Evolutionary conservation across 2,888 invertebrate genomes (phyloP).

Genomic region (Rhagium mordax): DNA sequence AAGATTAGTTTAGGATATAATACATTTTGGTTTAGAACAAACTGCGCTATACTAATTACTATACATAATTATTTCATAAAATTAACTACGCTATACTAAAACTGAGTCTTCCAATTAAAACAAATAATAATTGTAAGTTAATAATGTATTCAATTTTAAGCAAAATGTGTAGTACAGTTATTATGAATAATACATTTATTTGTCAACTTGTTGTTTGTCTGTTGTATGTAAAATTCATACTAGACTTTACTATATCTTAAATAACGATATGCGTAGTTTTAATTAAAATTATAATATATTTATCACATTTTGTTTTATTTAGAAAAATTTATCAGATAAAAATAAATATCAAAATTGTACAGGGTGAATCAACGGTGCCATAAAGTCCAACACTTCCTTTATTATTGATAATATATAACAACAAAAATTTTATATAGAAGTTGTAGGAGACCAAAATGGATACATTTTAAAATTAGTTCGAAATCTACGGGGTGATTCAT

Average conservation of each 20-base stretch:
- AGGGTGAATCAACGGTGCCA: too few species aligned
- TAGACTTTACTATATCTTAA: slow-evolving; percentile 66
- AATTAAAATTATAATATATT: slow-evolving; percentile 61
- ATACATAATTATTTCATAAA: slow-evolving; percentile 52
- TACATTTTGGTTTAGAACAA: slow-evolving; percentile 41
- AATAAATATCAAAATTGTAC: too few species aligned
- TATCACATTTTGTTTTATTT: slow-evolving; percentile 44
- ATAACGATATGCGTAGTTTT: slow-evolving; percentile 68
- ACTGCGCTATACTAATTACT: slow-evolving; percentile 42
- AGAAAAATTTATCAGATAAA: neutral
- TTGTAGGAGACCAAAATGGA: too few species aligned
- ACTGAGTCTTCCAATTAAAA: slow-evolving; percentile 71
- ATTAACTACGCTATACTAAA: slow-evolving; percentile 66
- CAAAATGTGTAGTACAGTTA: slow-evolving; percentile 65
- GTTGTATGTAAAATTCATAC: slow-evolving; percentile 68
- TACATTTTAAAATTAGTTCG: too few species aligned
- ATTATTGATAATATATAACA: too few species aligned
- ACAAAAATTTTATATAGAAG: too few species aligned
- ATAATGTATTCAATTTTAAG: slow-evolving; percentile 64
- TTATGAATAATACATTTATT: slow-evolving; percentile 66
- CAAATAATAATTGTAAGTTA: slow-evolving; percentile 71
- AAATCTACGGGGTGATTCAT: too few species aligned
- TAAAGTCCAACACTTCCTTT: too few species aligned
- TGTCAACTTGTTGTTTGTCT: slow-evolving; percentile 68
- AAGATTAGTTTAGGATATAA: slow-evolving; percentile 36